A percentile compares a stretch with the other conserved stretches of the same genome.
Evolutionary conservation across 2,888 invertebrate species (phyloP).

Genomic region (Dendrolimus houi): DNA sequence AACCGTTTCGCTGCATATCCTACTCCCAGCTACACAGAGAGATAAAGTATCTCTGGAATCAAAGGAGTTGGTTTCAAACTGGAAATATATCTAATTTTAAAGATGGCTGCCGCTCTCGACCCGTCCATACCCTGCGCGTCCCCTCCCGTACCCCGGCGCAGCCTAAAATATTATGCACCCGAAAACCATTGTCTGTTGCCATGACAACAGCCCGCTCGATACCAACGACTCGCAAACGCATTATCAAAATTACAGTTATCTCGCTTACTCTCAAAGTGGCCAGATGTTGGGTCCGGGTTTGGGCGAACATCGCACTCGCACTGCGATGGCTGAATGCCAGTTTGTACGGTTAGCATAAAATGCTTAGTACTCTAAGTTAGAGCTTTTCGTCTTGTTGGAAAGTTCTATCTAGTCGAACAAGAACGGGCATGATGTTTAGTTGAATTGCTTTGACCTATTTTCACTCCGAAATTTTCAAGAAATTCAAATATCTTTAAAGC

Average conservation of each 20-base stretch:
- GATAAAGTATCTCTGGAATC: conserved; percentile 50
- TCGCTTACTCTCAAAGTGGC: conserved; percentile 58
- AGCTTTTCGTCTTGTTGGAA: conserved; percentile 57
- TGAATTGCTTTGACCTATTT: conserved; percentile 27
- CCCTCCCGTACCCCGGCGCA: conserved; percentile 50
- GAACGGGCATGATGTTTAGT: conserved; percentile 38
- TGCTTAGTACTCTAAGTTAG: conserved; percentile 27
- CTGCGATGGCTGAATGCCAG: conserved; percentile 64
- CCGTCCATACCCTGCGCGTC: conserved; percentile 43
- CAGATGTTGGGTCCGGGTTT: conserved; percentile 58
- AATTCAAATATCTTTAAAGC: conserved; percentile 8
- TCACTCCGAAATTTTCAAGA: neutral
- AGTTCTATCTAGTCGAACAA: conserved; percentile 45
- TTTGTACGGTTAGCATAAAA: conserved; percentile 60
- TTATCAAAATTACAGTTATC: conserved; percentile 59
- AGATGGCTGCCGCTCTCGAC: conserved; percentile 66
- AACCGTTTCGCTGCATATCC: conserved; percentile 22
- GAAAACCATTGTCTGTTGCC: conserved; percentile 76
- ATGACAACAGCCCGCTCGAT: conserved; percentile 72
- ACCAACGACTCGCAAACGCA: conserved; percentile 48
- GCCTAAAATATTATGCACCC: conserved; percentile 77
- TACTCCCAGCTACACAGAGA: conserved; percentile 32
- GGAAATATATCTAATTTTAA: conserved; percentile 69
- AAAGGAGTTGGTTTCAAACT: conserved; percentile 59
- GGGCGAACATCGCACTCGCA: conserved; percentile 49